Percentiles rank a stretch among this genome's conserved stretches.
These are phyloP conservation scores for Neuroscelio doddi DNA, from an alignment of 2,888 invertebrate species.

Conservation along the genomic window DNA sequence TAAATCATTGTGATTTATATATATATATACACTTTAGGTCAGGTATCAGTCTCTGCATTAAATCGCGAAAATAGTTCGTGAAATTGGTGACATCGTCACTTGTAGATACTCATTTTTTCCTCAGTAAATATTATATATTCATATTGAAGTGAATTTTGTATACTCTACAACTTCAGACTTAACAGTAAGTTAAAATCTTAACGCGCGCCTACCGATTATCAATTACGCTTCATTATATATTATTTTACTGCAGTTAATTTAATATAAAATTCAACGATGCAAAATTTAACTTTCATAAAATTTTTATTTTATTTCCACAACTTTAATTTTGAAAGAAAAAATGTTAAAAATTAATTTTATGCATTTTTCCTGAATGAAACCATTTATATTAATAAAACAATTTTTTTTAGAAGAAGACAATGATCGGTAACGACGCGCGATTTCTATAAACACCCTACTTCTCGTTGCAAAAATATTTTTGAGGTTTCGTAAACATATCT, in stretches of 20 bases:
- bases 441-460: constrained; percentile 1
- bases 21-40: constrained; percentile 61
- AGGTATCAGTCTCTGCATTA: constrained; percentile 65
- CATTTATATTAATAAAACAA: too few relatives aligned
- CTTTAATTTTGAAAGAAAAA: too few relatives aligned
- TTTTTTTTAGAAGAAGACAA: too few relatives aligned
- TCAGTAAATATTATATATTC: constrained; percentile 12
- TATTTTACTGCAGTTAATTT: too few relatives aligned
- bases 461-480: constrained; percentile 25
- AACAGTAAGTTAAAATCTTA: constrained; percentile 27
- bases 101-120: not conserved
- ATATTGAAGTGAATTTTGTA: constrained; percentile 27
- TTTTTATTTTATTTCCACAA: too few relatives aligned
- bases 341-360: too few relatives aligned
- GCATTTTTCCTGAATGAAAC: too few relatives aligned
- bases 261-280: too few relatives aligned
- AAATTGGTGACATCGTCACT: constrained; percentile 35
- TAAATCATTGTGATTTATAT: constrained; percentile 52
- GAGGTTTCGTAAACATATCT: constrained; percentile 9
- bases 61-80: constrained; percentile 58
- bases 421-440: too few relatives aligned
- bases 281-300: too few relatives aligned
- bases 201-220: constrained; percentile 20
- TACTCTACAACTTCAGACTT: constrained; percentile 25
- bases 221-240: too few relatives aligned